Conservation (phyloP, 2,797 vertebrate species). For the Coluber constrictor region DNA sequence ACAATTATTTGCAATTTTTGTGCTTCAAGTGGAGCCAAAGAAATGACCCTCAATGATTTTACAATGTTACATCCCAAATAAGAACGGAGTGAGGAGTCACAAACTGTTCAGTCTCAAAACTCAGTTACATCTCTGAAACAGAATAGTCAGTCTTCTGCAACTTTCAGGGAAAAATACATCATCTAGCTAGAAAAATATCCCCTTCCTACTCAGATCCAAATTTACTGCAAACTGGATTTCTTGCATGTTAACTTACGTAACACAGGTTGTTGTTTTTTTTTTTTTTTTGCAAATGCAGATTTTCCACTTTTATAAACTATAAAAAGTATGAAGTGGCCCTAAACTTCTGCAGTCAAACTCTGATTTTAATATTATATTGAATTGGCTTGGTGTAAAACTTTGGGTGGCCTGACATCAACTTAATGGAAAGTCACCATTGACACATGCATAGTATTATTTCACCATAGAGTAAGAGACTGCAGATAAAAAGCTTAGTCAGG, state of each 20-base stretch:
- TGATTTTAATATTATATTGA: background rate
- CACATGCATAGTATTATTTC: background rate
- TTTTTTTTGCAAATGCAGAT: background rate
- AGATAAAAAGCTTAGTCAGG: background rate
- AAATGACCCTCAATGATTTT: background rate
- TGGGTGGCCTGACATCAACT: background rate
- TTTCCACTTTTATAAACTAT: background rate
- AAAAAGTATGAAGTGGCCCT: background rate
- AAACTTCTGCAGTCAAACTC: background rate
- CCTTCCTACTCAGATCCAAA: background rate
- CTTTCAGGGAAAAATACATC: background rate
- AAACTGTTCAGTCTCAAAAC: background rate
- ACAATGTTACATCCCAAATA: background rate
- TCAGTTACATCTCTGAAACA: background rate
- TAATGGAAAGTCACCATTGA: background rate
- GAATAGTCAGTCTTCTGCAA: background rate
- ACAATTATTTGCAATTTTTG: background rate
- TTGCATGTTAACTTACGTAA: background rate
- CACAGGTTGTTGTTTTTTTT: background rate
- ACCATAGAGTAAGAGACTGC: background rate
- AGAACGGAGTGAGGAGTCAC: background rate
- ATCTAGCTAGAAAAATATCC: background rate
- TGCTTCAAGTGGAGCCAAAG: background rate
- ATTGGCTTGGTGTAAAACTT: background rate
- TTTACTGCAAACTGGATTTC: background rate